Percentiles rank a stretch among this genome's conserved stretches.
phyloP scores from a whole-genome alignment of 2,888 invertebrate genomes.

The Eucriotettix oculatus region DNA sequence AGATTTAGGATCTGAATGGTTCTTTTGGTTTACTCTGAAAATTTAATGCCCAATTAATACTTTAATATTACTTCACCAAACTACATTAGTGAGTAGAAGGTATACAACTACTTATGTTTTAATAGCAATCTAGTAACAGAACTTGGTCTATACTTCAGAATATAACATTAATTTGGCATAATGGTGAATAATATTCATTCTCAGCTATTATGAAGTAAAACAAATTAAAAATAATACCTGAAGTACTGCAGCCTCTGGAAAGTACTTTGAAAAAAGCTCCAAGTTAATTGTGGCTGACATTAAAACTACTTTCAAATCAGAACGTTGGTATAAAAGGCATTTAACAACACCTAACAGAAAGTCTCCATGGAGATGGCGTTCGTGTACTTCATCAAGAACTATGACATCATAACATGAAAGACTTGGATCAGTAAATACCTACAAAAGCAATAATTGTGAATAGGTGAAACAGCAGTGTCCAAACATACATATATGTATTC shows the following conservation, averaged over 20 bases:
- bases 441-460: constrained; percentile 15
- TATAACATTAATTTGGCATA: too few relatives aligned
- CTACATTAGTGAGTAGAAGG: too few relatives aligned
- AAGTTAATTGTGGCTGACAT: constrained; percentile 99
- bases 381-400: constrained; percentile 94
- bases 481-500: background rate
- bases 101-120: too few relatives aligned
- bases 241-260: constrained; percentile 67
- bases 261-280: constrained; percentile 80
- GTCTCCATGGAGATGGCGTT: constrained; percentile 88
- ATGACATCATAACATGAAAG: constrained; percentile 78
- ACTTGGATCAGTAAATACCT: constrained; percentile 67
- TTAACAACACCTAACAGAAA: constrained; percentile 88
- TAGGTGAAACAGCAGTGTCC: background rate
- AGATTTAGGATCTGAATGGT: too few relatives aligned
- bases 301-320: constrained; percentile 73
- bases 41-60: too few relatives aligned
- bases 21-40: too few relatives aligned
- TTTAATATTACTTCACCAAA: too few relatives aligned
- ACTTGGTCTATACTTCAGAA: too few relatives aligned
- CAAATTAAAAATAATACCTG: constrained; percentile 34
- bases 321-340: constrained; percentile 66
- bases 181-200: background rate
- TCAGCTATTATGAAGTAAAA: background rate
- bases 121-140: too few relatives aligned